A percentile compares a stretch with the other conserved stretches of the same genome.
Conservation (phyloP, 2,113 vertebrate genomes). For the Leiothrix lutea region DNA sequence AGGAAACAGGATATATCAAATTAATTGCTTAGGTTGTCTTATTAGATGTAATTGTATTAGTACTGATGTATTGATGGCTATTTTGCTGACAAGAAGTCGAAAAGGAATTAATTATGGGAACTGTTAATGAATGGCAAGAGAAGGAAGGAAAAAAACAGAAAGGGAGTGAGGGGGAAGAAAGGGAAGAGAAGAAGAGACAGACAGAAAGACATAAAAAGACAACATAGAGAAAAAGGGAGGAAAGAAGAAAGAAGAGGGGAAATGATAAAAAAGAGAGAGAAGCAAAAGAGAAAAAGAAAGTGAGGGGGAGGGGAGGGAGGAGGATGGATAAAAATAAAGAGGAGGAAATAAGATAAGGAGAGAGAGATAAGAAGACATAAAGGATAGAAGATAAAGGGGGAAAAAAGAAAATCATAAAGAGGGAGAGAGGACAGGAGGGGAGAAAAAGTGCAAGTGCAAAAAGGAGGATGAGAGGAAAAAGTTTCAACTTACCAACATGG, state of each 20-base stretch:
- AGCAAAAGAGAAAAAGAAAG: neutral
- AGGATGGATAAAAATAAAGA: neutral
- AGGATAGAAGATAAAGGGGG: neutral
- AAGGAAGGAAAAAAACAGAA: neutral
- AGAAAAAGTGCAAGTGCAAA: neutral
- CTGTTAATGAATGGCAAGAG: neutral
- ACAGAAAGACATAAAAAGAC: neutral
- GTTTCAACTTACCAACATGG: neutral
- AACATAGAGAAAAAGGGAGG: neutral
- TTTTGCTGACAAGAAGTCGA: neutral
- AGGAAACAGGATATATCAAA: neutral
- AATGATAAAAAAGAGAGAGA: neutral
- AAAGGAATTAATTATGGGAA: neutral
- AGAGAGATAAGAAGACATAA: neutral
- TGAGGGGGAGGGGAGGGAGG: rapidly evolving
- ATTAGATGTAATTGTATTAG: neutral
- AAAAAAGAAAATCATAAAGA: neutral
- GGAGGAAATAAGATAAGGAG: neutral
- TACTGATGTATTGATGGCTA: neutral
- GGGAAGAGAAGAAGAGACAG: neutral
- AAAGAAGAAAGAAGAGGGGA: neutral
- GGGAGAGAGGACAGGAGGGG: neutral
- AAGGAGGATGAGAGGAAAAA: neutral
- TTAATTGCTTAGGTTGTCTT: neutral
- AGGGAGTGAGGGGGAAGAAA: neutral